Evolutionary conservation across 2,888 invertebrate genomes (phyloP), one percentile per base, ranked within the genome.

Genomic region (Polietes domitor): DNA sequence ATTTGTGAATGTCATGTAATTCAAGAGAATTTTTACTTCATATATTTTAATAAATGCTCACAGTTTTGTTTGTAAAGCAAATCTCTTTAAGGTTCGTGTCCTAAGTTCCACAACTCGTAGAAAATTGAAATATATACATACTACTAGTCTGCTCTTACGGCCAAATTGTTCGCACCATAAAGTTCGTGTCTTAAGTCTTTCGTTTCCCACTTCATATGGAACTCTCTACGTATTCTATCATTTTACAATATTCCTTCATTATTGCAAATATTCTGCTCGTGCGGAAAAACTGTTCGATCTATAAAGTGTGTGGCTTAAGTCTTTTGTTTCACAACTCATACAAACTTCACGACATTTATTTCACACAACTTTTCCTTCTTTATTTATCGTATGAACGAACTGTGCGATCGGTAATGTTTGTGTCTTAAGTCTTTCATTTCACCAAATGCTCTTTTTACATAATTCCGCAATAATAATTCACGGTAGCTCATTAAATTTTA

Each of bases 181-280:
- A 86, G 88, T 88, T 89, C 81, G 87, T 85, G 86, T 85, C 87
- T 86, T 86, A 83, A 89, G 88, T 89, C 89, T 81, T 88, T 87
- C n/a, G n/a, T n/a, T n/a, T n/a, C n/a, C n/a, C n/a, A n/a, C n/a
- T 15, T 37, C 12, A 61, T 26, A 61, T 28, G 41, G 37, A 73
- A 3, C 21, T 61, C 19, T 28, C 32, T 32, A 32, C 32, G 32
- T 32, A 5, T 32, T n/a, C n/a, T n/a, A n/a, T n/a, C n/a, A n/a
- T n/a, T n/a, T n/a, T n/a, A n/a, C n/a, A n/a, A n/a, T n/a, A n/a
- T n/a, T n/a, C n/a, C n/a, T n/a, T n/a, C n/a, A n/a, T n/a, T n/a
- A n/a, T n/a, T n/a, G n/a, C n/a, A n/a, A n/a, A n/a, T n/a, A n/a
- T n/a, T n/a, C n/a, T n/a, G n/a, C n/a, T n/a, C n/a, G n/a, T n/a